A percentile compares a stretch with the other conserved stretches of the same genome.
Conservation (phyloP, 2,888 invertebrate species). For the Diaperis boleti region DNA sequence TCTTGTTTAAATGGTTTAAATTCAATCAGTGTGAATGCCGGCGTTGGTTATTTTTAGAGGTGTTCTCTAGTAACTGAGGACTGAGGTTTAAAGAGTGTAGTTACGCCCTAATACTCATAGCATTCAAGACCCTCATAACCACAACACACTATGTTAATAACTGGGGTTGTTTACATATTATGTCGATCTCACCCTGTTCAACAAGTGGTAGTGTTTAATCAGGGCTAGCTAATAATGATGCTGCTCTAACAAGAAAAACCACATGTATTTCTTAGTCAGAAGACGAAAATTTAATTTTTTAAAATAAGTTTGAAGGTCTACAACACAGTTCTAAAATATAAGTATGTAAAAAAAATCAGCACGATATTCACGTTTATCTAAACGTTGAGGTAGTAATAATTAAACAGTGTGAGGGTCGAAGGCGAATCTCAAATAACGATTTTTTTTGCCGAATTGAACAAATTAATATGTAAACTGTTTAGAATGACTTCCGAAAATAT, state of each 20-base stretch:
- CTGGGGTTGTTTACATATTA: not conserved
- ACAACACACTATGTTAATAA: not conserved
- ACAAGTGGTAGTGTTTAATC: conserved; percentile 3
- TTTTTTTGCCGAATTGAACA: no score
- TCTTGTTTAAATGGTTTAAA: not conserved
- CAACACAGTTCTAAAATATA: no score
- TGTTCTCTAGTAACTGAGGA: conserved; percentile 1
- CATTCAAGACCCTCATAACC: not conserved
- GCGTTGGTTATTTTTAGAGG: conserved; percentile 32
- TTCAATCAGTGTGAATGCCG: not conserved
- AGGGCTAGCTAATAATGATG: not conserved
- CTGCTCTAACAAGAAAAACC: not conserved
- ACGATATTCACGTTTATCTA: no score
- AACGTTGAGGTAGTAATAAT: no score
- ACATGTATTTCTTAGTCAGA: not conserved
- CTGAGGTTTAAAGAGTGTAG: not conserved
- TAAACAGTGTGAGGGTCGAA: no score
- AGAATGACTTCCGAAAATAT: no score
- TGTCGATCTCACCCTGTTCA: not conserved
- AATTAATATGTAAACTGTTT: no score
- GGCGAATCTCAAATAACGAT: no score
- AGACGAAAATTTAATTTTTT: no score
- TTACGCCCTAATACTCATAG: conserved; percentile 16
- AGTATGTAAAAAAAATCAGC: no score
- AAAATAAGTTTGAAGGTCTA: no score